Conservation (phyloP, 2,797 vertebrate species). For the Cyprinodon diabolis region DNA sequence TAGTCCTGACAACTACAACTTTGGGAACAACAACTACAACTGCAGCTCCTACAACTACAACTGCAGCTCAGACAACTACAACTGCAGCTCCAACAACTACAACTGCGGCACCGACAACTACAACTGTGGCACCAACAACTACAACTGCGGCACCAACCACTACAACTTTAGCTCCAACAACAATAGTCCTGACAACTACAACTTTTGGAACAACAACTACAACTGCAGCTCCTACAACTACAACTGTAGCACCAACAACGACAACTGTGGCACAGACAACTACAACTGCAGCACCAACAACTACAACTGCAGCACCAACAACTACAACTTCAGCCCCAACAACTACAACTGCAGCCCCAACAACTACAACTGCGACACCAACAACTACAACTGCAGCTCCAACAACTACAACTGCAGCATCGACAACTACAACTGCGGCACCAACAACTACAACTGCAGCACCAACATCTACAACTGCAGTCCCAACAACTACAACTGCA, state of each 20-base stretch:
- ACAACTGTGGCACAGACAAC: background rate
- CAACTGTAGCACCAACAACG: background rate
- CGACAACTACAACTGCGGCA: background rate
- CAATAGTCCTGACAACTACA: too few relatives aligned
- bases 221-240: background rate
- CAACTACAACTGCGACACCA: background rate
- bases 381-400: background rate
- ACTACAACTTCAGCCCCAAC: background rate
- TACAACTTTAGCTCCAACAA: background rate
- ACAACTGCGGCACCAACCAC: background rate
- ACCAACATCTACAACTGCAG: too few relatives aligned
- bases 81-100: background rate
- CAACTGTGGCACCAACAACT: background rate
- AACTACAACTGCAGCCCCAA: accelerated
- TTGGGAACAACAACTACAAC: too few relatives aligned
- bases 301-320: background rate
- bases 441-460: background rate
- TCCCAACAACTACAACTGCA: background rate
- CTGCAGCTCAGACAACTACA: background rate
- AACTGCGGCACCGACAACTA: background rate
- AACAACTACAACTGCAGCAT: background rate
- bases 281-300: background rate
- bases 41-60: too few relatives aligned
- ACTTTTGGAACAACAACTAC: background rate
- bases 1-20: background rate